Conservation (phyloP, 1,140 invertebrate species). For the Nephotettix cincticeps region DNA sequence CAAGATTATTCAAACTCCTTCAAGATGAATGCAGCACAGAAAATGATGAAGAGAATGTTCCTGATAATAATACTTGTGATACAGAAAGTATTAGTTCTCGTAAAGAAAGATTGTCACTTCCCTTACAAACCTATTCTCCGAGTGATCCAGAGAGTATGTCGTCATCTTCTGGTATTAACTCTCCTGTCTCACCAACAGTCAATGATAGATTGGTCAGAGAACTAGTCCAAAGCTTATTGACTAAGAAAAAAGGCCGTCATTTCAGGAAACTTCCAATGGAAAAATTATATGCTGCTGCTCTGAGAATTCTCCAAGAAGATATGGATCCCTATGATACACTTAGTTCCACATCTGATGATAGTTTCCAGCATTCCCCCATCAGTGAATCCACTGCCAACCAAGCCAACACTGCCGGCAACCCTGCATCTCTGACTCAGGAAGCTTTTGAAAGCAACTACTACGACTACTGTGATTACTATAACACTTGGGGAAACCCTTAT, state of each 20-base stretch:
- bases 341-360: slow-evolving; percentile 39
- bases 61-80: slow-evolving; percentile 5
- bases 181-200: slow-evolving; percentile 53
- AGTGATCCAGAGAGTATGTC: slow-evolving; percentile 39
- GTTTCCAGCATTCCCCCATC: slow-evolving; percentile 37
- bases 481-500: slow-evolving; percentile 54
- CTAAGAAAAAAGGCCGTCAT: slow-evolving; percentile 52
- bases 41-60: slow-evolving; percentile 43
- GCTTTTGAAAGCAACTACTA: slow-evolving; percentile 45
- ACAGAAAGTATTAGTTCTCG: slow-evolving; percentile 39
- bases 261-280: slow-evolving; percentile 56
- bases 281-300: slow-evolving; percentile 56
- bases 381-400: slow-evolving; percentile 47
- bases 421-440: slow-evolving; percentile 46
- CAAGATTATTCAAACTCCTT: slow-evolving; percentile 64
- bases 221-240: slow-evolving; percentile 55
- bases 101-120: slow-evolving; percentile 46
- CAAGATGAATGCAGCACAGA: slow-evolving; percentile 55
- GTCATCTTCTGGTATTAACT: slow-evolving; percentile 53
- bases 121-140: slow-evolving; percentile 37
- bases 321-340: slow-evolving; percentile 48
- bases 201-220: slow-evolving; percentile 57
- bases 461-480: slow-evolving; percentile 59
- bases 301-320: slow-evolving; percentile 54
- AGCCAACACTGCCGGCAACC: slow-evolving; percentile 29